Evolutionary conservation across 1,140 invertebrate genomes (phyloP), one percentile per base, ranked within the genome.

Genomic region (Notospermus geniculatus): DNA sequence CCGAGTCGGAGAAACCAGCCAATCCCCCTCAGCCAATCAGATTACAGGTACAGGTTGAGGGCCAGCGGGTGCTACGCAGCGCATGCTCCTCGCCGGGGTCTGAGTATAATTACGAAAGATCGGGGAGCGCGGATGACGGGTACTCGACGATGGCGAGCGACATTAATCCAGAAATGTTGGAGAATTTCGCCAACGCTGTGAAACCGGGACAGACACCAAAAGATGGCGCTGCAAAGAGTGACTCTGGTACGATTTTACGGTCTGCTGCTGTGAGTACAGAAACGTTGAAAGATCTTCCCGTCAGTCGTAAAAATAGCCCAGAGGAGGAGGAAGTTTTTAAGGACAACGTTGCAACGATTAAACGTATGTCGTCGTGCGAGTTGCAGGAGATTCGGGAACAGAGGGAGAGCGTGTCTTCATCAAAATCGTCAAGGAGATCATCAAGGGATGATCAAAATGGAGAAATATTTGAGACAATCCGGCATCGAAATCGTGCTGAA

Each of bases 71-170:
- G 4, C 15, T 36, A 36, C 73, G 55, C 66, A 74, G 67, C 75
- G 74, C 62, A 72, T 72, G 1, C 73, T 74, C 11, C 72, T 75
- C 15, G 64, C 69, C 1, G 77, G 77, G 76, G 50, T 76, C 23
- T 54, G 64, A 54, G 72, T 74, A 2, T 61, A 68, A 41, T 57
- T 73, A 17, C 58, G 57, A 65, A 83, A 55, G 74, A 46, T 75
- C 77, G 85, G 89, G 89, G 13, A 90, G 89, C 64, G 86, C 89
- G 66, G 91, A 92, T 80, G 91, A 93, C 79, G 91, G 90, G 1
- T 93, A 93, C 75, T 92, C 90, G 29, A 92, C 91, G 2, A 93
- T 93, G 90, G 91, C 90, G 0, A 91, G 89, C 70, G 90, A 93
- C 74, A 89, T 91, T 1, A 89, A 91, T 54, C 75, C 74, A 53